phyloP scores from a whole-genome alignment of 2,888 invertebrate genomes.

The Flexamia atlantica region DNA sequence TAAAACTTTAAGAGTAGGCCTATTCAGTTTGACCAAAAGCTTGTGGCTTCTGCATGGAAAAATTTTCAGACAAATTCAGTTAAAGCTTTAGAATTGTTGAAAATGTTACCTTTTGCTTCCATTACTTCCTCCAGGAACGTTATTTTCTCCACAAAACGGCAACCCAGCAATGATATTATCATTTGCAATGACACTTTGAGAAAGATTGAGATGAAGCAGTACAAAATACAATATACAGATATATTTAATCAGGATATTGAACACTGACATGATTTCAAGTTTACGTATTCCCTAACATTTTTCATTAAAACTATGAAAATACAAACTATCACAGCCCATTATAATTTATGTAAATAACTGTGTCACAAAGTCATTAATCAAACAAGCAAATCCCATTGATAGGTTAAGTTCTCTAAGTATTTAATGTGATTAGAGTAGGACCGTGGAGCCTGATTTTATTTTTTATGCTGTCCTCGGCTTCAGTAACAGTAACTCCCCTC shows the following conservation, averaged over 20 bases:
- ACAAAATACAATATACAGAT: neutral
- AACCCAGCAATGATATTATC: conserved; percentile 48
- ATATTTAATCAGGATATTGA: neutral
- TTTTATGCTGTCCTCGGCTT: neutral
- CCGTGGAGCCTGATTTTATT: no score
- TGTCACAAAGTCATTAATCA: neutral
- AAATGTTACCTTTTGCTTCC: conserved; percentile 1
- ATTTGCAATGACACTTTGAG: conserved; percentile 23
- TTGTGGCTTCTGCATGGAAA: no score
- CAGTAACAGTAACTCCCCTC: no score
- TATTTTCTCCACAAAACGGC: conserved; percentile 53
- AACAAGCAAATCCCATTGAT: neutral
- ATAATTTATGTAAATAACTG: neutral
- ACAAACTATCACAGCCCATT: neutral
- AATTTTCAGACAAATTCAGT: no score
- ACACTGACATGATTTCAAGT: neutral
- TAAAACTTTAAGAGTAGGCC: no score
- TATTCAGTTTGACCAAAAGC: no score
- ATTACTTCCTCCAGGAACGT: neutral
- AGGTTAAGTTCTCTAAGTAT: conserved; percentile 8
- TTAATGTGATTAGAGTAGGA: conserved; percentile 25
- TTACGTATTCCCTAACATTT: neutral
- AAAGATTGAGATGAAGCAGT: neutral
- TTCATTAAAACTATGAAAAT: neutral
- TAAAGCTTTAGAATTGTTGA: no score